These are phyloP conservation scores for Melanocharis versteri DNA, from an alignment of 2,113 vertebrate genomes.

Conservation along the genomic window DNA sequence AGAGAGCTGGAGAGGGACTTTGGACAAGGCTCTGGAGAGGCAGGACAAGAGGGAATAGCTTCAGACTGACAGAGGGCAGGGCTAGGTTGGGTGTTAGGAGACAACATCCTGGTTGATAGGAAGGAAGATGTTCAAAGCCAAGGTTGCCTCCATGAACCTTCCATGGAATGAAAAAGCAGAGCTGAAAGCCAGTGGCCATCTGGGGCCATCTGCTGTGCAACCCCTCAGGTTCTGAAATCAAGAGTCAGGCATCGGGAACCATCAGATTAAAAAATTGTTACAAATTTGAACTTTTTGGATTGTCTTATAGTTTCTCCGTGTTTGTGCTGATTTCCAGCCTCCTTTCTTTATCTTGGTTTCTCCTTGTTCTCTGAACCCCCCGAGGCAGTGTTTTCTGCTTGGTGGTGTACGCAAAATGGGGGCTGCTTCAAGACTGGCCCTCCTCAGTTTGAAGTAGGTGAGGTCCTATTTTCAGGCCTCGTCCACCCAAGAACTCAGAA, in stretches of 20 bases:
- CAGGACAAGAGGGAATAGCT: neutral
- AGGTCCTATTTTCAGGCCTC: neutral
- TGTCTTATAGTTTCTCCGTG: neutral
- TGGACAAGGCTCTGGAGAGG: neutral
- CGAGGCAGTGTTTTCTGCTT: neutral
- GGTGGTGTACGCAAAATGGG: neutral
- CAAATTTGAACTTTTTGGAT: neutral
- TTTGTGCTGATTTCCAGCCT: neutral
- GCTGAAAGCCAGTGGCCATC: neutral
- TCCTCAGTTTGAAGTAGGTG: neutral
- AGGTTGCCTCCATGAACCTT: neutral
- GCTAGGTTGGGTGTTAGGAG: neutral
- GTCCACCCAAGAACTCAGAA: neutral
- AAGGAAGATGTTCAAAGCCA: neutral
- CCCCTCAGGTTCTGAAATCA: neutral
- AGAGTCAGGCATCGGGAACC: neutral
- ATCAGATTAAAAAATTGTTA: neutral
- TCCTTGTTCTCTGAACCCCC: neutral
- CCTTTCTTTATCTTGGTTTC: neutral
- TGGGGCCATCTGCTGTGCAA: neutral
- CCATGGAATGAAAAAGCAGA: neutral
- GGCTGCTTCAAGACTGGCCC: neutral
- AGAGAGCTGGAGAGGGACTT: neutral
- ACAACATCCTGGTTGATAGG: neutral
- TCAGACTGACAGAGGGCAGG: neutral